Base-by-base conservation (phyloP, 2,888 invertebrate species). In the Chydorus sphaericus region DNA sequence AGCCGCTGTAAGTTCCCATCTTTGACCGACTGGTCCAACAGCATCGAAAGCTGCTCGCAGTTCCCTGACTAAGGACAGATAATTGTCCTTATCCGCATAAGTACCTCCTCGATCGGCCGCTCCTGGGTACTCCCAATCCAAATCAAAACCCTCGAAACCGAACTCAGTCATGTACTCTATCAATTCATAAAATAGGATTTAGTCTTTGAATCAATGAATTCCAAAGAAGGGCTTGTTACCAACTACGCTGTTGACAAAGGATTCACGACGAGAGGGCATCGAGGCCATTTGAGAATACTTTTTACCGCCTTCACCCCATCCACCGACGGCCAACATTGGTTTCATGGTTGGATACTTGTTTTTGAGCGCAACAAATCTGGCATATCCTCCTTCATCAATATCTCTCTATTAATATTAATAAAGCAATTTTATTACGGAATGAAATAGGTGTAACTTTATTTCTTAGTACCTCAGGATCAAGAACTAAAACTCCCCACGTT, bases 71-170 rank as follows among this genome's bases (percentile, higher is more conserved):
- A 87, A 81, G 66, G 78, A 36, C 37, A 85, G 75, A 72, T 89
- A 90, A 59, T 77, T 77, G 63, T 89, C 83, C 69, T 88, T 89
- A 69, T 91, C 90, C 11, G 83, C 79, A 69, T 79, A 88, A 56
- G 78, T 81, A 36, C 90, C 90, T 7, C 87, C 87, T 30, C 90
- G 78, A 69, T 90, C 90, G 0, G 86, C 79, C 0, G 90, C 90
- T 1, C 85, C 89, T 1, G 90, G 89, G 67, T 90, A 90, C 69
- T 90, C 90, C 89, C 90, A 90, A 66, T 90, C 89, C 63, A 89
- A 73, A 66, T 90, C 89, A 64, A 90, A 80, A 0, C 89, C 89
- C 65, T 89, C 88, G 62, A 90, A 90, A 26, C 77, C 71, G 66
- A 87, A 88, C 64, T 80, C 74, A 54, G 81, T 73, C 74, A 90